Evolutionary conservation across 2,113 vertebrate species (phyloP).

Genomic region (Rhinogobius similis): DNA sequence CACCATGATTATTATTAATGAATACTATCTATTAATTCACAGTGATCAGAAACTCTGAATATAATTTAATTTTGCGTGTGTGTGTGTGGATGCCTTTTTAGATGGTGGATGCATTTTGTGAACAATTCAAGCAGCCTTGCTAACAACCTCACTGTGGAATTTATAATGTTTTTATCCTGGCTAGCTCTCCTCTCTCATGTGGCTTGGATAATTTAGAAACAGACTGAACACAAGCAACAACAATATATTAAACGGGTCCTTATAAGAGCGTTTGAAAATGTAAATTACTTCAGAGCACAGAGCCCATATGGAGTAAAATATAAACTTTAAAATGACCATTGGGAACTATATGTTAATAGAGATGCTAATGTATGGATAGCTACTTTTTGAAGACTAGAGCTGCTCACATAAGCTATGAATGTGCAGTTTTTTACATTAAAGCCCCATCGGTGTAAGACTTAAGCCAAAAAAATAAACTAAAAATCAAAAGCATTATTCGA

Average conservation of each 20-base stretch:
- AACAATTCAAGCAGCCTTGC: neutral
- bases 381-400: no score
- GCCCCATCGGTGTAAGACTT: no score
- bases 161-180: slow-evolving; percentile 24
- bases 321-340: neutral
- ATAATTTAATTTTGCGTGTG: neutral
- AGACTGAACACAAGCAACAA: slow-evolving; percentile 29
- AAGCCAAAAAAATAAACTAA: no score
- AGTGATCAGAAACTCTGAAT: neutral
- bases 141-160: slow-evolving; percentile 14
- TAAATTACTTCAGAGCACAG: neutral
- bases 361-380: neutral
- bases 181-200: slow-evolving; percentile 19
- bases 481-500: no score
- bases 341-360: neutral
- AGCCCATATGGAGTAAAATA: neutral
- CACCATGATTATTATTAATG: no score
- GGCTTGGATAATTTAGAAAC: slow-evolving; percentile 36
- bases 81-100: neutral
- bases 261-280: neutral
- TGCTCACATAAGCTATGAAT: neutral
- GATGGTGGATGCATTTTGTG: neutral
- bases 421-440: neutral
- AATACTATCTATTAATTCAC: neutral
- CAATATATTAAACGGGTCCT: neutral